Evolutionary conservation across 2,113 vertebrate genomes (phyloP), one percentile per base, ranked within the genome.

Genomic region (Ciconia stormi): DNA sequence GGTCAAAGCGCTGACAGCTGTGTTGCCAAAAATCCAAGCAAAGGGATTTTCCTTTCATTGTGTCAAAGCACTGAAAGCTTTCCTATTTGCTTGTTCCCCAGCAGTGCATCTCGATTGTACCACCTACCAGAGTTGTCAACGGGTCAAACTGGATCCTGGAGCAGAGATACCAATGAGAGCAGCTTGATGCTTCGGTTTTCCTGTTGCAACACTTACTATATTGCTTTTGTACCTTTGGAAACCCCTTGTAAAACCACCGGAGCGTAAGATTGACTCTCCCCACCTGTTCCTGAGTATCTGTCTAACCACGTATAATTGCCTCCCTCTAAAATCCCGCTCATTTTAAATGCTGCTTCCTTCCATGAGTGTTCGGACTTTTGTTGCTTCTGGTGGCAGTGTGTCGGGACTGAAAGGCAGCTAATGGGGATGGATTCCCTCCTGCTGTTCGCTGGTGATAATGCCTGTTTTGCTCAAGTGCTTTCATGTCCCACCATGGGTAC

Each of bases 101-200:
- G 38, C 38, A 38, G 38, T 38, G 38, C 38, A 38, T 38, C 38
- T 38, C 38, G 38, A 40, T 36, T 76, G 21, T 49, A 13, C 13
- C 44, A 4, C 0, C 5, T 17, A 26, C 2, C 1, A 23, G 22
- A 30, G 12, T 2, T 58, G 38, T 40, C 89, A 84, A 22, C 55
- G 47, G 42, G 59, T 92, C 76, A 67, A 4, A n/a, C 34, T 44
- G 84, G 77, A 22, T 87, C 65, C 61, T 3, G 8, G 42, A 65
- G 61, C 38, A 50, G 52, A 78, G 72, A 19, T 8, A 58, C n/a
- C 71, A 42, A 12, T 3, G 66, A 77, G 11, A 77, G 16, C 13
- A 71, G 21, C 52, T 44, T 55, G 23, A 32, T 19, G n/a, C 42
- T 90, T 27, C 9, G 4, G 38, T 32, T 84, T 74, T 52, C 42